Conservation (phyloP, 2,888 invertebrate species). For the Cantharis nigra region DNA sequence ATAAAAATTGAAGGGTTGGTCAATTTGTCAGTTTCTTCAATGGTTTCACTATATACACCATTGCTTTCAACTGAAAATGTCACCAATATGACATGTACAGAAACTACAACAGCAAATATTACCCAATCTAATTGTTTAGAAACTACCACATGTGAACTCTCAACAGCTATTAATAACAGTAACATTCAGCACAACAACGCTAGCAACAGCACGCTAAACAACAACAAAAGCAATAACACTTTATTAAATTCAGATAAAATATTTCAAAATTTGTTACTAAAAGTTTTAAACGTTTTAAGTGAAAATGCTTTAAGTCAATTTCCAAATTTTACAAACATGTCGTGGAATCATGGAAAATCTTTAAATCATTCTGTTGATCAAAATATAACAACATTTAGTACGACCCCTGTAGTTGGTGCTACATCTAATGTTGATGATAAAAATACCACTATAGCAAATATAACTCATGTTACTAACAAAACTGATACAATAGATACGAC, state of each 20-base stretch:
- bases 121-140: not conserved
- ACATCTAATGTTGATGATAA: too few species aligned
- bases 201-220: not conserved
- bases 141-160: not conserved
- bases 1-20: not conserved
- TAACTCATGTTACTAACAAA: not conserved
- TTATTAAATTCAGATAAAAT: not conserved
- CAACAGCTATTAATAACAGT: not conserved
- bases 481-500: not conserved
- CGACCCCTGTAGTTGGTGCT: not conserved
- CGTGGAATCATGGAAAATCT: not conserved
- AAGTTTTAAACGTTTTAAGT: not conserved
- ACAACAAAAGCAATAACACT: not conserved
- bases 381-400: not conserved
- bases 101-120: not conserved
- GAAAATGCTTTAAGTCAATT: not conserved
- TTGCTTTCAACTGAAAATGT: not conserved
- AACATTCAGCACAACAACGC: not conserved
- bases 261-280: not conserved
- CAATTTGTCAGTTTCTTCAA: not conserved
- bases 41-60: not conserved
- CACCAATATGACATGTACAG: not conserved
- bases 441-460: not conserved
- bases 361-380: not conserved
- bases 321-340: not conserved